These are phyloP conservation scores for Acipenser oxyrinchus DNA, from an alignment of 2,797 vertebrate genomes.

Conservation along the genomic window DNA sequence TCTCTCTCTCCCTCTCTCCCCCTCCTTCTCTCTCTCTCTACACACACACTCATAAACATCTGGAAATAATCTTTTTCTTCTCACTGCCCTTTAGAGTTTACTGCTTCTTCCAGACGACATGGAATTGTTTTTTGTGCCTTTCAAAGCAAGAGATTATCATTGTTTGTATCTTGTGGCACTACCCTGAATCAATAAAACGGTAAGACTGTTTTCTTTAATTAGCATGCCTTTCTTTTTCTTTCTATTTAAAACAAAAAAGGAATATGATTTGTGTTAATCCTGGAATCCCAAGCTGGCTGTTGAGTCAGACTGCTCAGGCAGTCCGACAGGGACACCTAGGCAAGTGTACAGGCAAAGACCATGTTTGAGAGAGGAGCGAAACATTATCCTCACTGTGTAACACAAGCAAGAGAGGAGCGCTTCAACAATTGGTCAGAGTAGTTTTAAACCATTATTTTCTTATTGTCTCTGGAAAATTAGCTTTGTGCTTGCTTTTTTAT, in stretches of 20 bases:
- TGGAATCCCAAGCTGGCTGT: neutral
- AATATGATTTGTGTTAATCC: neutral
- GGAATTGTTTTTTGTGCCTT: conserved; percentile 48
- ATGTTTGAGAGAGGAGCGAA: no score
- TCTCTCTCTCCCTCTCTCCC: conserved; percentile 25
- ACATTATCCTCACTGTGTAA: no score
- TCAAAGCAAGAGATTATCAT: conserved; percentile 37
- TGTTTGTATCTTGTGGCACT: conserved; percentile 21
- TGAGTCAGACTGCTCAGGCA: neutral
- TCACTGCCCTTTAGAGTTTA: conserved; percentile 25
- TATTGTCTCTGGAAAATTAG: no score
- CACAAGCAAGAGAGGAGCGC: no score
- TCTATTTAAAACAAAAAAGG: neutral
- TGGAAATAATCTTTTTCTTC: conserved; percentile 68
- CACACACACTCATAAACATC: conserved; percentile 59
- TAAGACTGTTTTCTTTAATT: neutral
- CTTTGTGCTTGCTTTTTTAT: no score
- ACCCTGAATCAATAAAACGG: conserved; percentile 25
- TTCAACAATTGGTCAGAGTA: no score
- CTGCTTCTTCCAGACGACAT: conserved; percentile 51
- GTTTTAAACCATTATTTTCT: no score
- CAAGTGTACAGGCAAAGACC: no score
- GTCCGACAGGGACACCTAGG: no score
- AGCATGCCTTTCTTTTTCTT: neutral
- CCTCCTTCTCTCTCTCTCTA: conserved; percentile 1